phyloP scores from a whole-genome alignment of 2,113 vertebrate genomes.

The Triplophysa dalaica region DNA sequence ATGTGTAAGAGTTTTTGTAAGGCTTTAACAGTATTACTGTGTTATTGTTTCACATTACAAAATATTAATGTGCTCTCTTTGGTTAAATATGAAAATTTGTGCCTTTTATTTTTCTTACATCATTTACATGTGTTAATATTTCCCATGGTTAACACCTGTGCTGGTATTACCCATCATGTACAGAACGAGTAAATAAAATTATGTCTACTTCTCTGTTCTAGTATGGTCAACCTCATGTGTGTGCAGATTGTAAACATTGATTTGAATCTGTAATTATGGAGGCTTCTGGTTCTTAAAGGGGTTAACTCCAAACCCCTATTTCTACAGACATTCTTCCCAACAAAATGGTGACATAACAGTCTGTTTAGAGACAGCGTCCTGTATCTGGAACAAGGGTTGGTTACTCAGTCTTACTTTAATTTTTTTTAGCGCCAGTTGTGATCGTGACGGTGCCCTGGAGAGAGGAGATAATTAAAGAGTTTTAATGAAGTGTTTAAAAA shows the following conservation, averaged over 20 bases:
- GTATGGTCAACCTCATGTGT: constrained; percentile 40
- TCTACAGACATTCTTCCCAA: background rate
- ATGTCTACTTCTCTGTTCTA: constrained; percentile 77
- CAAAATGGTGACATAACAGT: constrained; percentile 20
- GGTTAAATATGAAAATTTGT: constrained; percentile 79
- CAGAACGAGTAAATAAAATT: constrained; percentile 89
- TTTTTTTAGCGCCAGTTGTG: constrained; percentile 65
- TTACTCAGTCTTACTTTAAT: constrained; percentile 45
- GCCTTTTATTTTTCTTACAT: constrained; percentile 91
- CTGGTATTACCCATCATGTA: constrained; percentile 78
- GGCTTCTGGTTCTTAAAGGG: background rate
- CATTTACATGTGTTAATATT: constrained; percentile 82
- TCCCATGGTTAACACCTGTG: constrained; percentile 83
- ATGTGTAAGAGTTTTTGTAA: constrained; percentile 71
- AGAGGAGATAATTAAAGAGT: constrained; percentile 76
- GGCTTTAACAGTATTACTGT: constrained; percentile 98
- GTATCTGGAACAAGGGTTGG: constrained; percentile 65
- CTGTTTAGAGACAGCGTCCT: constrained; percentile 41
- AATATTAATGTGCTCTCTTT: constrained; percentile 74
- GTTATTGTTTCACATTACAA: constrained; percentile 81
- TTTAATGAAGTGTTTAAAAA: constrained; percentile 79
- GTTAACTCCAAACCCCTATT: background rate
- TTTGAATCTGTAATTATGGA: constrained; percentile 2
- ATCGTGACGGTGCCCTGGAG: constrained; percentile 67
- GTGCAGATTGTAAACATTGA: background rate